Evolutionary conservation across 2,888 invertebrate species (phyloP), one percentile per base, ranked within the genome.

Genomic region (Diadegma fenestrale): DNA sequence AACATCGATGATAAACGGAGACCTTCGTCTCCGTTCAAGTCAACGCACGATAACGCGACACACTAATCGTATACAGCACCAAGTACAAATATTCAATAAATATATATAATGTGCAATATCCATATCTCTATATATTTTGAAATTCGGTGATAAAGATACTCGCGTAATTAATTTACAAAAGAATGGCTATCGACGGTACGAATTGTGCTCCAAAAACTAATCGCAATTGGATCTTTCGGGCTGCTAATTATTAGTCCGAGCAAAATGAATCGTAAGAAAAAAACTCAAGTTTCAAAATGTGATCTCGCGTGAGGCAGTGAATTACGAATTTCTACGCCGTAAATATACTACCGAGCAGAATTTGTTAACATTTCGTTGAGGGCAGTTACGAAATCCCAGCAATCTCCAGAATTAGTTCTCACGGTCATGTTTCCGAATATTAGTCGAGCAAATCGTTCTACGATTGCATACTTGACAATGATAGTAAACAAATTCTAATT

Each of bases 331-430:
- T n/a, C n/a, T 33, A 33, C 33, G 33, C 33, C 33, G 33, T 5
- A 33, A 33, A 5, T 33, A 33, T 37, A 37, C 37, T 8, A 10
- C 8, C 1, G 37, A 48, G 8, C 22, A n/a, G 54, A 51, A 41
- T 43, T 58, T 54, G 75, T 80, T 71, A 84, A 84, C 51, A 64
- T 54, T 26, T 48, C 68, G 76, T 30, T 58, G 54, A 77, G 61
- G 61, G 45, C 45, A 71, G 71, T 75, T 66, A 69, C 87, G 87
- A 88, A 86, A 86, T 78, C 82, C 64, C 81, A 69, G 76, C 84
- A 88, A 89, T 88, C 87, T 88, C 83, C 78, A 85, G 86, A 88
- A 88, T 87, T 87, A 88, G 86, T 86, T 87, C 83, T 88, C 88
- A 87, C 85, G 89, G 88, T 84, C 88, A 82, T 54, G 33, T 82